phyloP scores from a whole-genome alignment of 2,888 invertebrate species.

The Adineta ricciae region DNA sequence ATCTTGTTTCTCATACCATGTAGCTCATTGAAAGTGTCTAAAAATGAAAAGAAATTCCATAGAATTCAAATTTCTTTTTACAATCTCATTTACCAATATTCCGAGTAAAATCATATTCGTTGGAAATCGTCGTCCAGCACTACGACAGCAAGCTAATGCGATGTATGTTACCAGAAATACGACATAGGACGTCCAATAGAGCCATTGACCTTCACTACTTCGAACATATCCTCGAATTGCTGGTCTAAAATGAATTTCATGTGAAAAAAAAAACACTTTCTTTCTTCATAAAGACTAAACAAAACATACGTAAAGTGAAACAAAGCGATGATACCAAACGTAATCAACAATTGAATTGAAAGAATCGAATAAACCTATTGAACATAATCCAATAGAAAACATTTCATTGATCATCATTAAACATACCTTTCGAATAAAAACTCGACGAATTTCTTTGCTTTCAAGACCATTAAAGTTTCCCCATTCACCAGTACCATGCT shows the following conservation, averaged over 20 bases:
- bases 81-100: slow-evolving; percentile 11
- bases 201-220: neutral
- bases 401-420: no score
- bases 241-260: neutral
- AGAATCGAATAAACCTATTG: slow-evolving; percentile 30
- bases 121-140: slow-evolving; percentile 23
- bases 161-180: slow-evolving; percentile 16
- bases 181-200: slow-evolving; percentile 19
- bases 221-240: neutral
- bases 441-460: slow-evolving; percentile 21
- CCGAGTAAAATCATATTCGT: slow-evolving; percentile 23
- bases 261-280: neutral
- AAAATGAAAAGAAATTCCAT: neutral
- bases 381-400: neutral
- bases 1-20: neutral
- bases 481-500: slow-evolving; percentile 16
- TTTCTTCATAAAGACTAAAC: neutral
- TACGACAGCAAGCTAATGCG: neutral
- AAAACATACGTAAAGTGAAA: slow-evolving; percentile 24
- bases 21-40: slow-evolving; percentile 29
- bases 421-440: slow-evolving; percentile 28
- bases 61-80: neutral
- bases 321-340: slow-evolving; percentile 25
- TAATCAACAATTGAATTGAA: slow-evolving; percentile 24
- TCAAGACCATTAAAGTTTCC: slow-evolving; percentile 22